These are phyloP conservation scores for Euglossa dilemma DNA, from an alignment of 1,140 invertebrate genomes.

Conservation along the genomic window DNA sequence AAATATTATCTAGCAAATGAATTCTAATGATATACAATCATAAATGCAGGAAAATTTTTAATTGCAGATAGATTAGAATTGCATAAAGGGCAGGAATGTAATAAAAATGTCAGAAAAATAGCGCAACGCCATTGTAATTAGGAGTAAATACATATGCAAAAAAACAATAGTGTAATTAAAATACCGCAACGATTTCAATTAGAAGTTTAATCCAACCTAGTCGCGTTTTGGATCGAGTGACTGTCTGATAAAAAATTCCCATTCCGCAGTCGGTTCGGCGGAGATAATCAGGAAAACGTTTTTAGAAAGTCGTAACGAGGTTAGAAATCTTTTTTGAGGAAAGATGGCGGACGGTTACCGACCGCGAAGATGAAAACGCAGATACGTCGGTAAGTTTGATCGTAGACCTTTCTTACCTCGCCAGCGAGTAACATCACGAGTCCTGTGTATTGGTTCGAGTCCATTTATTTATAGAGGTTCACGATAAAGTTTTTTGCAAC, in stretches of 20 bases:
- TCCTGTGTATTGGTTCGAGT: background rate
- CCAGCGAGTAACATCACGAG: too few relatives aligned
- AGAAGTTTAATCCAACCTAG: background rate
- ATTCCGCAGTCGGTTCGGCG: background rate
- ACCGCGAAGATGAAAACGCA: constrained; percentile 49
- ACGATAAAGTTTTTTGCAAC: background rate
- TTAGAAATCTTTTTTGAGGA: constrained; percentile 39
- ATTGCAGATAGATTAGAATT: too few relatives aligned
- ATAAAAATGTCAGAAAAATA: too few relatives aligned
- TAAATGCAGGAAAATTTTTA: too few relatives aligned
- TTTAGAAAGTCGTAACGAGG: constrained; percentile 32
- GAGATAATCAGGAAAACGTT: background rate
- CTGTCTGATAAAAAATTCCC: background rate
- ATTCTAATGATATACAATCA: too few relatives aligned
- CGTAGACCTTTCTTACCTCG: background rate
- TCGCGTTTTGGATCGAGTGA: background rate
- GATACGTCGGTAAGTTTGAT: constrained; percentile 1
- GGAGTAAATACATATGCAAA: background rate
- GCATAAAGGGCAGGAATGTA: too few relatives aligned
- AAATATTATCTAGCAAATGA: too few relatives aligned
- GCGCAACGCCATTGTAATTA: too few relatives aligned
- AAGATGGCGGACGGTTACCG: constrained; percentile 19
- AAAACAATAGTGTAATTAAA: background rate
- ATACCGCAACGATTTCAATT: background rate
- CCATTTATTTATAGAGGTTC: background rate